phyloP scores from a whole-genome alignment of 2,888 invertebrate species.

The Drosophila picticornis region DNA sequence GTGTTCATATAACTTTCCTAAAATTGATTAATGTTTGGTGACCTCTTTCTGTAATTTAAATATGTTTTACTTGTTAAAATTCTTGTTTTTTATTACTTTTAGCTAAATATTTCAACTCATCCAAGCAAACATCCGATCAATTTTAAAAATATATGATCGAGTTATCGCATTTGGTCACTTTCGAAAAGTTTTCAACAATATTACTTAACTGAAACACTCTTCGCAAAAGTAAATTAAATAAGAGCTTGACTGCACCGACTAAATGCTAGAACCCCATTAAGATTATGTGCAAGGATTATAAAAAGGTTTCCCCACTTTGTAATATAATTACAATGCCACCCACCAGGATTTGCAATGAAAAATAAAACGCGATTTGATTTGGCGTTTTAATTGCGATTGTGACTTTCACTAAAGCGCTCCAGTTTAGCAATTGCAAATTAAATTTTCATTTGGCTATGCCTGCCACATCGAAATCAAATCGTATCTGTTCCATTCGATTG shows the following conservation, averaged over 20 bases:
- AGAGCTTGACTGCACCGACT: neutral
- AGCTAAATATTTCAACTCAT: too few relatives aligned
- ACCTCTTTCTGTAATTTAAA: neutral
- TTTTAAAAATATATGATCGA: neutral
- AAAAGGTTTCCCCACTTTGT: neutral
- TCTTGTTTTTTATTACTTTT: neutral
- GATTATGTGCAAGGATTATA: neutral
- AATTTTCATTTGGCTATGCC: slow-evolving; percentile 33
- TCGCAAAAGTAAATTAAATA: neutral
- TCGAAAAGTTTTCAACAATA: neutral
- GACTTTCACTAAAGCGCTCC: slow-evolving; percentile 53
- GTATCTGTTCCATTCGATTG: slow-evolving; percentile 15
- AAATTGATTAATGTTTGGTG: neutral
- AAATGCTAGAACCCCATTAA: neutral
- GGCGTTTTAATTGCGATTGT: slow-evolving; percentile 67
- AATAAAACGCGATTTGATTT: slow-evolving; percentile 23
- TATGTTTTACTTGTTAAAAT: neutral
- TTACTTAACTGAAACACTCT: neutral
- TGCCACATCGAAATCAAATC: slow-evolving; percentile 1
- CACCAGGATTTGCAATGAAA: slow-evolving; percentile 7
- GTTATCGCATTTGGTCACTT: neutral
- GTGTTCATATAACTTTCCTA: neutral
- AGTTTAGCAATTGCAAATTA: slow-evolving; percentile 32
- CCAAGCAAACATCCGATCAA: neutral
- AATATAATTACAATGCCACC: slow-evolving; percentile 7